A percentile compares a stretch with the other conserved stretches of the same genome.
These are phyloP conservation scores for Cottoperca gobio DNA, from an alignment of 2,797 vertebrate species.

Conservation along the genomic window DNA sequence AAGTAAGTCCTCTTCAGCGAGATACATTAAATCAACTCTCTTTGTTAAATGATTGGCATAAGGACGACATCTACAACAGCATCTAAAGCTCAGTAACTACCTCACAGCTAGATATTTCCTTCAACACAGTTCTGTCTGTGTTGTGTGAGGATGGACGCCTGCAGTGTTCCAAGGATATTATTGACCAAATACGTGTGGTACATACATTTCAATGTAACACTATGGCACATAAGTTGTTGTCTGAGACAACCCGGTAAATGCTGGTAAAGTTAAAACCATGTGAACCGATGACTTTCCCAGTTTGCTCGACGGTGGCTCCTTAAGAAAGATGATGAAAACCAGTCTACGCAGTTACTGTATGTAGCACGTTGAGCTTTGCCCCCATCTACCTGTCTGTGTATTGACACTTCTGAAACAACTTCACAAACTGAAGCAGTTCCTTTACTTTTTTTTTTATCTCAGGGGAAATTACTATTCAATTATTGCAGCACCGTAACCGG, in stretches of 20 bases:
- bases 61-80: no score
- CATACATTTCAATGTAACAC: constrained; percentile 11
- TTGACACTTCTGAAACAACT: not conserved
- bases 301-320: constrained; percentile 4
- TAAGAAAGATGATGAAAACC: constrained; percentile 9
- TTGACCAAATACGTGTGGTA: not conserved
- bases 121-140: not conserved
- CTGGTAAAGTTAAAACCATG: constrained; percentile 52
- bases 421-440: not conserved
- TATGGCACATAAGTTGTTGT: constrained; percentile 56
- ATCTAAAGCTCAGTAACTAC: not conserved
- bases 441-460: not conserved
- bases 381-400: not conserved
- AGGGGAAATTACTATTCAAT: constrained; percentile 1
- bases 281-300: not conserved
- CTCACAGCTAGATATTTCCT: not conserved
- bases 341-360: not conserved
- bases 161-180: not conserved
- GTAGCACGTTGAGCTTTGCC: not conserved
- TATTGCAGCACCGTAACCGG: constrained; percentile 42
- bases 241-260: constrained; percentile 41
- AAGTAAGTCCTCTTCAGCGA: not conserved
- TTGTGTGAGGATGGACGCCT: not conserved
- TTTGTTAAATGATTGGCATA: not conserved
- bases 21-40: not conserved